Evolutionary conservation across 2,888 invertebrate species (phyloP), one percentile per base, ranked within the genome.

Genomic region (Callinectes sapidus): DNA sequence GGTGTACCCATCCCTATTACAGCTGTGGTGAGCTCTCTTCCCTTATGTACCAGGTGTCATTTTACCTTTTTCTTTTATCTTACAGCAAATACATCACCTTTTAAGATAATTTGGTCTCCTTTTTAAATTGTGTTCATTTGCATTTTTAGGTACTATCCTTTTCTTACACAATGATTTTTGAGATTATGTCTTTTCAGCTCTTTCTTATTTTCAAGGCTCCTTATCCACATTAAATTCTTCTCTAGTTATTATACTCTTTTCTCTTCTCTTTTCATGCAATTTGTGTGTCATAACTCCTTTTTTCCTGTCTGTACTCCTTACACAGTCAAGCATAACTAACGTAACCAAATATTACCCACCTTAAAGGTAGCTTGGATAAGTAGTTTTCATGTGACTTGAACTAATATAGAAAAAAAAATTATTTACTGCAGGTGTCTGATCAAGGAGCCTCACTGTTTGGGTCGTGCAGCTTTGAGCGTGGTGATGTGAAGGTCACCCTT

Each of bases 381-480:
- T 61, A 61, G 3, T 23, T 3, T 61, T 18, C 61, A 61, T 61
- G 1, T 61, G 6, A 23, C 3, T 23, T 61, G 23, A 61, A 61
- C 23, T 61, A 6, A 23, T 61, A 18, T 61, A 23, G 61, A 42
- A 13, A 8, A 5, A 42, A 2, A 48, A 48, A 16, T 18, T 61
- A 23, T 23, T 66, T 28, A n/a, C 32, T 16, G 0, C 42, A 94
- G 94, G 91, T 95, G 42, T 97, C 98, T 23, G 98, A 99, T 95
- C 98, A 99, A 96, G 97, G 98, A 2, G 98, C 98, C 0, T 98
- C 98, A 0, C 97, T 98, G 96, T 98, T 98, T 96, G 99, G 98
- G 8, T 97, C 98, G 0, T 97, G 98, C 94, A 98, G 98, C 95
- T 98, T 98, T 95, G 96, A 97, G 3, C 96, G 96, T 0, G 98